Evolutionary conservation across 2,888 invertebrate species (phyloP).

Genomic region (Lepidonotus clava): DNA sequence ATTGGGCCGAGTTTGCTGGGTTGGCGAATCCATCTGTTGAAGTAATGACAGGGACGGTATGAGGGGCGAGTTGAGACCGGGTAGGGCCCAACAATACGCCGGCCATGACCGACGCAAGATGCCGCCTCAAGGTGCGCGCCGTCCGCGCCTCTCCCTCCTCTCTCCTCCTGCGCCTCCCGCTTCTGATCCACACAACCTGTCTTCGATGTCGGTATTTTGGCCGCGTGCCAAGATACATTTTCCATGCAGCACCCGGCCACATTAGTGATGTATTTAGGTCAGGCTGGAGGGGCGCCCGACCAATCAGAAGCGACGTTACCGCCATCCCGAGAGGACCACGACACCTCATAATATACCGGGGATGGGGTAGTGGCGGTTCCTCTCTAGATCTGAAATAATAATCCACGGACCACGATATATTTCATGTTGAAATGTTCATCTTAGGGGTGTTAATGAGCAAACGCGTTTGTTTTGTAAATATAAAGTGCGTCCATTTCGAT

Average conservation of each 20-base stretch:
- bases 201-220: slow-evolving; percentile 52
- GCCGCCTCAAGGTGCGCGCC: neutral
- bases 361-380: neutral
- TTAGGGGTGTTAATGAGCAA: neutral
- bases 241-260: slow-evolving; percentile 17
- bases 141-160: neutral
- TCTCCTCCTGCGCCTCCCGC: neutral
- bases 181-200: slow-evolving; percentile 29
- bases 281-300: slow-evolving; percentile 24
- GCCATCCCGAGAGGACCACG: slow-evolving; percentile 30
- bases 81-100: neutral
- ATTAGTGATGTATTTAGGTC: slow-evolving; percentile 51
- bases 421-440: neutral
- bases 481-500: slow-evolving; percentile 36
- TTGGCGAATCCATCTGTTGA: too few species aligned
- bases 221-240: slow-evolving; percentile 49
- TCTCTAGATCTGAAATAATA: slow-evolving; percentile 41
- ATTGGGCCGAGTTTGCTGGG: too few species aligned
- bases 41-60: too few species aligned
- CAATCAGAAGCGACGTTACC: slow-evolving; percentile 22
- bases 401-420: slow-evolving; percentile 13
- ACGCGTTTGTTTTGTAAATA: neutral
- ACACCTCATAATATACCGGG: slow-evolving; percentile 36
- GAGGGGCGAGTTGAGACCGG: neutral
- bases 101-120: neutral